phyloP scores from a whole-genome alignment of 2,113 vertebrate genomes.

The Probosciger aterrimus region DNA sequence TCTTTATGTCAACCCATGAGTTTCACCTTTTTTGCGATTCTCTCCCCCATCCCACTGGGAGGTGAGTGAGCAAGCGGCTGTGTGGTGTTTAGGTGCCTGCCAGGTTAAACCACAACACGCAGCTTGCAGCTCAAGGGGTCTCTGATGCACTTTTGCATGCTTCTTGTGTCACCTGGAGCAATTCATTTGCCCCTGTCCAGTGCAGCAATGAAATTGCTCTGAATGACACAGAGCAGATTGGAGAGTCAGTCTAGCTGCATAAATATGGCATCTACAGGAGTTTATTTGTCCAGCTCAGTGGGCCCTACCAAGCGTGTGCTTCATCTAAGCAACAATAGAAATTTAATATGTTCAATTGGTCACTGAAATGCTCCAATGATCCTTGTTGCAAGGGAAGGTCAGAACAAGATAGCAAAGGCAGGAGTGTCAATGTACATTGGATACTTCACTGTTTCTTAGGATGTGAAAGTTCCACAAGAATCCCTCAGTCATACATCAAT shows the following conservation, averaged over 20 bases:
- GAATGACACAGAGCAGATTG: neutral
- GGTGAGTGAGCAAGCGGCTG: neutral
- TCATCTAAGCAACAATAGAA: neutral
- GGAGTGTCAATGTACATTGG: neutral
- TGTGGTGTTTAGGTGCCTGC: neutral
- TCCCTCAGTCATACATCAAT: neutral
- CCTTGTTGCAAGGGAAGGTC: neutral
- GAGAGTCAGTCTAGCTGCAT: neutral
- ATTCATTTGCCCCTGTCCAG: accelerated
- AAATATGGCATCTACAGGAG: neutral
- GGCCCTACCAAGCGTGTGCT: neutral
- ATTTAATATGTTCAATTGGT: neutral
- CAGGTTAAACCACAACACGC: neutral
- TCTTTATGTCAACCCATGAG: neutral
- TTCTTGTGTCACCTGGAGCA: neutral
- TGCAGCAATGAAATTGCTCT: neutral
- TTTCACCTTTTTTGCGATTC: neutral
- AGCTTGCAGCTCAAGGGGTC: neutral
- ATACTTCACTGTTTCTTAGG: neutral
- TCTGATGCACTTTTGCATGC: neutral
- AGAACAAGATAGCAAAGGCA: neutral
- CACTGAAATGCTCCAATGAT: neutral
- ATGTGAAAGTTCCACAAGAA: neutral
- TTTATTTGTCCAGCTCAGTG: neutral
- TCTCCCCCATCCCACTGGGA: neutral